Percentiles rank a stretch among this genome's conserved stretches.
Conservation (phyloP, 2,797 vertebrate genomes). For the Phyllotis vaccarum region DNA sequence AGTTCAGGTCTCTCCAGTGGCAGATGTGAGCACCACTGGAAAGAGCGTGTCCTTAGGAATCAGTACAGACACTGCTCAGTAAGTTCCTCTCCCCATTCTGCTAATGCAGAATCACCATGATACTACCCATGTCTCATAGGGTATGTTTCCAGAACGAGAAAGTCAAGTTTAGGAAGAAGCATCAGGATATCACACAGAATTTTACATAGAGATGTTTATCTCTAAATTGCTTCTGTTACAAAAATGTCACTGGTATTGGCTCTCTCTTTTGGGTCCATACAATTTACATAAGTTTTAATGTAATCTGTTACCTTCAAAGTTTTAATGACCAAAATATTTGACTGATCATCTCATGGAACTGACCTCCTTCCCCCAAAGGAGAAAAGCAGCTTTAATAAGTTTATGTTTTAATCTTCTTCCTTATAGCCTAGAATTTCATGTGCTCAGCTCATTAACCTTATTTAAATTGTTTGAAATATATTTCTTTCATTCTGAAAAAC, state of each 20-base stretch:
- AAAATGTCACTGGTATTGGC: background rate
- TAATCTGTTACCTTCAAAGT: background rate
- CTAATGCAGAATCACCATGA: background rate
- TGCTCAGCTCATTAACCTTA: background rate
- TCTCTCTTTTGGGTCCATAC: background rate
- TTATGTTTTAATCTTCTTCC: background rate
- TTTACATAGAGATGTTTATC: constrained; percentile 17
- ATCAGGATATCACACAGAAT: background rate
- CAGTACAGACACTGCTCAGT: background rate
- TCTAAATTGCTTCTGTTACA: background rate
- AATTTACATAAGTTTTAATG: background rate
- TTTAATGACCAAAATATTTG: background rate
- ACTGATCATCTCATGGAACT: background rate
- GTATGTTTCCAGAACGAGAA: background rate
- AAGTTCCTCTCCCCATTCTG: too few relatives aligned
- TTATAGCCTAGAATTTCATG: background rate
- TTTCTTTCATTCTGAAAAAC: background rate
- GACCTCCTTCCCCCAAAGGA: background rate
- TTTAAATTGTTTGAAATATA: background rate
- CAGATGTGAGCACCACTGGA: background rate
- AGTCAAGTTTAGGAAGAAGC: background rate
- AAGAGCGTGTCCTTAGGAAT: background rate
- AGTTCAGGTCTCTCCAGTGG: too few relatives aligned
- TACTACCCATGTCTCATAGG: background rate
- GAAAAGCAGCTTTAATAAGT: background rate